phyloP scores from a whole-genome alignment of 2,797 vertebrate genomes.

The Aldrovandia affinis region DNA sequence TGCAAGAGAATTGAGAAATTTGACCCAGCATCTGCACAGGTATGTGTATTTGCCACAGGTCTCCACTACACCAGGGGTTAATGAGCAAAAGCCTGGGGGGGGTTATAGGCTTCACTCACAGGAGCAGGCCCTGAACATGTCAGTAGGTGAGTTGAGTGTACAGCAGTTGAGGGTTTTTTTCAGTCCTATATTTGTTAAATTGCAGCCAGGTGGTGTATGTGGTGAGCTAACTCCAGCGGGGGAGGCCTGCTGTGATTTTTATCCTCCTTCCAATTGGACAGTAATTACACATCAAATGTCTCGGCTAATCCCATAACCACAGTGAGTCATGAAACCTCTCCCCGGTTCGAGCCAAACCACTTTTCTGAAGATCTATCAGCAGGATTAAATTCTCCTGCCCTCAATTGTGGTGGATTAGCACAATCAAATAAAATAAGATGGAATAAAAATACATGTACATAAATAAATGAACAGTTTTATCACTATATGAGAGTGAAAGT shows the following conservation, averaged over 20 bases:
- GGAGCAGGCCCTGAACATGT: too few relatives aligned
- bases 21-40: too few relatives aligned
- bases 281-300: background rate
- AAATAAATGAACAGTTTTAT: background rate
- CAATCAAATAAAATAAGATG: constrained; percentile 7
- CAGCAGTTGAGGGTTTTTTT: background rate
- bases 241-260: background rate
- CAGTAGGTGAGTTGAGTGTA: too few relatives aligned
- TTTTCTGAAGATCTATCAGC: background rate
- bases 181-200: background rate
- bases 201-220: background rate
- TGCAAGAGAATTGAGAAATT: too few relatives aligned
- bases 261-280: constrained; percentile 1
- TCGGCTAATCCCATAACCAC: constrained; percentile 3
- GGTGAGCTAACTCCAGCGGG: background rate
- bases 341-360: background rate
- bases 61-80: too few relatives aligned
- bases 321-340: background rate
- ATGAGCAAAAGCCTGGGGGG: too few relatives aligned
- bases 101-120: too few relatives aligned
- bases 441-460: background rate
- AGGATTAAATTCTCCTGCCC: background rate
- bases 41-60: too few relatives aligned
- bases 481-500: too few relatives aligned
- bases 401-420: background rate